phyloP scores from a whole-genome alignment of 2,888 invertebrate genomes.

The Coleophora deauratella region DNA sequence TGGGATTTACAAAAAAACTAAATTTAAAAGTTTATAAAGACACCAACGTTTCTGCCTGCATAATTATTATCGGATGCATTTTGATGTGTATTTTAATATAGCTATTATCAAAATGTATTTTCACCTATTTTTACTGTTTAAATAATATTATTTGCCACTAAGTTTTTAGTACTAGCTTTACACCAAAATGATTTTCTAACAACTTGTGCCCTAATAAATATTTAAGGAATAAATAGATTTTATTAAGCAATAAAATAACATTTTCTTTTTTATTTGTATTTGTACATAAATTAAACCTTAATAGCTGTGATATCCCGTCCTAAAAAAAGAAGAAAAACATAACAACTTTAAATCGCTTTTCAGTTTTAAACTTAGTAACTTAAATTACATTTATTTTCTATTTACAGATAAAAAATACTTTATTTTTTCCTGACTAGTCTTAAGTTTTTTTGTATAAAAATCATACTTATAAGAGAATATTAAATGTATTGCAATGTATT shows the following conservation, averaged over 20 bases:
- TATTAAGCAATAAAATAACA: not conserved
- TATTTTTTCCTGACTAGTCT: constrained; percentile 52
- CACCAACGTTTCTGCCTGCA: too few relatives aligned
- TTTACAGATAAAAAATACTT: not conserved
- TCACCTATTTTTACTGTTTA: too few relatives aligned
- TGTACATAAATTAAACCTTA: constrained; percentile 55
- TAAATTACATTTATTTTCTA: constrained; percentile 1
- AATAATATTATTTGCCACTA: constrained; percentile 49
- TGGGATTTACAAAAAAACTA: too few relatives aligned
- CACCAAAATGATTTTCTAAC: constrained; percentile 63
- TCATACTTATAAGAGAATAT: constrained; percentile 35
- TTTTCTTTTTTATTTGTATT: constrained; percentile 5
- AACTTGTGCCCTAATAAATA: constrained; percentile 31
- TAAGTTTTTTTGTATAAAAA: constrained; percentile 41
- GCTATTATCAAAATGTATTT: too few relatives aligned
- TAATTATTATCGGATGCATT: too few relatives aligned
- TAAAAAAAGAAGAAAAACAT: constrained; percentile 27
- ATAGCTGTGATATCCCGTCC: constrained; percentile 68
- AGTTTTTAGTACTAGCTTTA: constrained; percentile 60
- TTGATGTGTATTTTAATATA: too few relatives aligned
- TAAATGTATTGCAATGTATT: constrained; percentile 42
- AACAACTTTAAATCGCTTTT: constrained; percentile 27
- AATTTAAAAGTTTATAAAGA: too few relatives aligned
- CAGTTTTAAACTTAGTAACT: constrained; percentile 21
- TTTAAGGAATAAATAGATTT: not conserved